phyloP scores from a whole-genome alignment of 2,113 vertebrate genomes.

The Aspiorhynchus laticeps region DNA sequence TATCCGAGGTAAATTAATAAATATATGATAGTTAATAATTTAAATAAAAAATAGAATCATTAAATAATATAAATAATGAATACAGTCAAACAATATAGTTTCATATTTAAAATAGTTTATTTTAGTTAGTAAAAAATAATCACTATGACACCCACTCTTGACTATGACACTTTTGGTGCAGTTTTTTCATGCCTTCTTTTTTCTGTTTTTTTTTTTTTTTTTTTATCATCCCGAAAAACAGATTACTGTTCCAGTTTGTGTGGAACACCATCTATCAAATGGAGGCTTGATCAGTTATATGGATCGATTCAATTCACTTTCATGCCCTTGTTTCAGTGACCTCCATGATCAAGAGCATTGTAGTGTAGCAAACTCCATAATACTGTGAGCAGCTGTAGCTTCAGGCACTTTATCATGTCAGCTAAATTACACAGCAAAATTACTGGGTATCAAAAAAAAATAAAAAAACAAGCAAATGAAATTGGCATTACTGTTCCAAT shows the following conservation, averaged over 20 bases:
- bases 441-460: not conserved
- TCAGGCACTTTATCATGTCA: conserved; percentile 33
- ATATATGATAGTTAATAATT: not conserved
- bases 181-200: conserved; percentile 1
- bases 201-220: conserved; percentile 2
- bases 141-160: not conserved
- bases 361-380: conserved; percentile 33
- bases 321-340: conserved; percentile 40
- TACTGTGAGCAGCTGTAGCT: not conserved
- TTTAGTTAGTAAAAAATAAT: not conserved
- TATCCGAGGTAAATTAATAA: too few relatives aligned
- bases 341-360: conserved; percentile 35
- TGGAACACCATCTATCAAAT: conserved; percentile 53
- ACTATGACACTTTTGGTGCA: conserved; percentile 21
- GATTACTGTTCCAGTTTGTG: conserved; percentile 45
- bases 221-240: conserved; percentile 42
- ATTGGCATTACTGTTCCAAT: too few relatives aligned
- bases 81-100: too few relatives aligned
- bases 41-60: not conserved
- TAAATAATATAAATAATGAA: not conserved
- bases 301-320: conserved; percentile 52
- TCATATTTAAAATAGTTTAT: not conserved
- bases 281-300: conserved; percentile 50
- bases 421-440: conserved; percentile 32
- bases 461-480: too few relatives aligned